phyloP scores from a whole-genome alignment of 1,140 invertebrate species.

The Drosophila rufa region DNA sequence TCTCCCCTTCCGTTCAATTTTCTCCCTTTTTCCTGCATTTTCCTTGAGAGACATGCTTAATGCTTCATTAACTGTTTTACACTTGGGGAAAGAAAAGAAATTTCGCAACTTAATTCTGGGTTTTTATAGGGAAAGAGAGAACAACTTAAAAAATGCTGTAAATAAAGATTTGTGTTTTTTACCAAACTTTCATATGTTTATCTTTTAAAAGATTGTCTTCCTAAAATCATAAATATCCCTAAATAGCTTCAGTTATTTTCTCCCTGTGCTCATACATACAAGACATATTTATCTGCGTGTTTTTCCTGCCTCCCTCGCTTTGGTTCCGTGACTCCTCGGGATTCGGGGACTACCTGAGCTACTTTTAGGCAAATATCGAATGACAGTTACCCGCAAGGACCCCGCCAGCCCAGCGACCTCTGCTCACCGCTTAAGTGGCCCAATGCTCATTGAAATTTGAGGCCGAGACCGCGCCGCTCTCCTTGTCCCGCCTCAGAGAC shows the following conservation, averaged over 20 bases:
- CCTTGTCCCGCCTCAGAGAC: conserved; percentile 17
- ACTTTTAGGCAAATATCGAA: conserved; percentile 49
- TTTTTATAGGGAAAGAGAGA: no score
- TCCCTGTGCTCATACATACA: neutral
- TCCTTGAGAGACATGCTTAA: conserved; percentile 56
- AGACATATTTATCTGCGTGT: conserved; percentile 4
- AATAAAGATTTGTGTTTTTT: no score
- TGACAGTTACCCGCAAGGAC: conserved; percentile 36
- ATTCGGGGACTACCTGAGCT: conserved; percentile 34
- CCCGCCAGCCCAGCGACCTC: conserved; percentile 7
- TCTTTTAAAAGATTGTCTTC: no score
- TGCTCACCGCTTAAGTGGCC: conserved; percentile 44
- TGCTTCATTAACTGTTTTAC: conserved; percentile 68
- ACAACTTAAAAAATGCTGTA: no score
- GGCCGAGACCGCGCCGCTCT: conserved; percentile 33
- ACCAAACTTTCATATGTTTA: no score
- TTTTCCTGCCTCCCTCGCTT: conserved; percentile 17
- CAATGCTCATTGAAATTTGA: conserved; percentile 72
- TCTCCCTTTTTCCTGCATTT: conserved; percentile 19
- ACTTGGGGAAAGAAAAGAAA: neutral
- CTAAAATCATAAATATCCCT: no score
- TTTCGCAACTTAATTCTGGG: neutral
- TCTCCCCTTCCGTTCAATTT: neutral
- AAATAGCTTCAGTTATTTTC: neutral
- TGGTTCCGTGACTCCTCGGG: neutral